A percentile compares a stretch with the other conserved stretches of the same genome.
These are phyloP conservation scores for Callipepla californica DNA, from an alignment of 2,113 vertebrate species.

Conservation along the genomic window DNA sequence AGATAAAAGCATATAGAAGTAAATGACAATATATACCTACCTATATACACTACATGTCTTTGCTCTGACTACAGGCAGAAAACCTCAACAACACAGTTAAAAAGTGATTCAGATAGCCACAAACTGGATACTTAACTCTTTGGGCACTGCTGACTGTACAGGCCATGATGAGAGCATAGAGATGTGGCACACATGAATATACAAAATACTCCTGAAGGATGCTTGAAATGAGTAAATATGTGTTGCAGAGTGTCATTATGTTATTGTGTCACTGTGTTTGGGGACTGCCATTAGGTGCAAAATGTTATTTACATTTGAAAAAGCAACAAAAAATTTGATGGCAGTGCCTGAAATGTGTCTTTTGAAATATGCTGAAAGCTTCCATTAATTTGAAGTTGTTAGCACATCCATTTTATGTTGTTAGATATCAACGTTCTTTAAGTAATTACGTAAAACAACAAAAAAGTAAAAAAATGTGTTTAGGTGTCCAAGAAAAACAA, in stretches of 20 bases:
- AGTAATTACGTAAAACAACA: conserved; percentile 17
- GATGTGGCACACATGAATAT: rapidly evolving
- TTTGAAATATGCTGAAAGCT: neutral
- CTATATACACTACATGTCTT: neutral
- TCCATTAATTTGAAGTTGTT: conserved; percentile 12
- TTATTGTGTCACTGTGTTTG: neutral
- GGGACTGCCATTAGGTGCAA: neutral
- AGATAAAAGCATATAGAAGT: neutral
- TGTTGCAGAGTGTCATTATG: neutral
- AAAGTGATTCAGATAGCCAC: neutral
- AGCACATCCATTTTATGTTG: neutral
- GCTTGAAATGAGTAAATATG: neutral
- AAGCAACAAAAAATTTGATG: neutral
- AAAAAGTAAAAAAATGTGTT: neutral
- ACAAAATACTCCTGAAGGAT: neutral
- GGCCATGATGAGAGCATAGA: neutral
- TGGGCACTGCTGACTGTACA: neutral
- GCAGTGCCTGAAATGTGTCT: neutral
- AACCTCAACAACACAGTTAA: neutral
- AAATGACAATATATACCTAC: rapidly evolving
- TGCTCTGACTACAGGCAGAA: neutral
- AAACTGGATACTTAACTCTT: neutral
- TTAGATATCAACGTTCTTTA: conserved; percentile 5
- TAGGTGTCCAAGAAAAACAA: conserved; percentile 16
- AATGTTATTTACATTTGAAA: neutral